Base-by-base conservation (phyloP, 2,113 vertebrate genomes). In the Sorex fumeus region DNA sequence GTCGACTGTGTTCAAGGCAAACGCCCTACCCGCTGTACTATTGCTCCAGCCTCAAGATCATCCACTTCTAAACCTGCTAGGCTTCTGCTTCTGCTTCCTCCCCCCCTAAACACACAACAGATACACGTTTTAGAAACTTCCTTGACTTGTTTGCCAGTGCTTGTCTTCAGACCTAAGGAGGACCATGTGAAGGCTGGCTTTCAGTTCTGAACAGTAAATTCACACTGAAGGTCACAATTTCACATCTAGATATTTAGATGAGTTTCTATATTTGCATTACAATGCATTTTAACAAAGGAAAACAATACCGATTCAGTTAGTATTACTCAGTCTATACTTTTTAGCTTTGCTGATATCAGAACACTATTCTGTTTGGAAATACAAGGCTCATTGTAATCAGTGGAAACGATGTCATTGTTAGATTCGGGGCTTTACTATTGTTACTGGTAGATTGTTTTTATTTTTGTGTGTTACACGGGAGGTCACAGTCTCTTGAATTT, bases 371-470 rank as follows among this genome's bases (percentile, higher is more conserved):
- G 79, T 94, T 86, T 81, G 67, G 67, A 53, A 92, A 84, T 85
- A 95, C 79, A 94, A 76, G 32, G 83, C 92, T 87, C 90, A 87
- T 93, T 96, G 90, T 93, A 77, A n/a, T 77, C 79, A 86, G 88
- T 36, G 23, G 84, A 90, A 88, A 83, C 23, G 28, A 53, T 0
- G 13, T 86, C 36, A 69, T 94, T 93, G 82, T 86, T 90, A 92
- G 45, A 88, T 84, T 90, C 90, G 2, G 7, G 27, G 60, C 50
- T 70, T 93, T 64, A 40, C 72, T 92, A 40, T 88, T 94, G 45
- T 88, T 93, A 82, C 4, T 88, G 70, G 91, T 94, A 77, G 6
- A 60, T 79, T 72, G 64, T 87, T 96, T 81, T 93, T 64, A 72
- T 76, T 86, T 94, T 93, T 83, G 4, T 47, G n/a, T 90, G 40